Conservation (phyloP, 2,113 vertebrate genomes). For the Callocephalon fimbriatum region DNA sequence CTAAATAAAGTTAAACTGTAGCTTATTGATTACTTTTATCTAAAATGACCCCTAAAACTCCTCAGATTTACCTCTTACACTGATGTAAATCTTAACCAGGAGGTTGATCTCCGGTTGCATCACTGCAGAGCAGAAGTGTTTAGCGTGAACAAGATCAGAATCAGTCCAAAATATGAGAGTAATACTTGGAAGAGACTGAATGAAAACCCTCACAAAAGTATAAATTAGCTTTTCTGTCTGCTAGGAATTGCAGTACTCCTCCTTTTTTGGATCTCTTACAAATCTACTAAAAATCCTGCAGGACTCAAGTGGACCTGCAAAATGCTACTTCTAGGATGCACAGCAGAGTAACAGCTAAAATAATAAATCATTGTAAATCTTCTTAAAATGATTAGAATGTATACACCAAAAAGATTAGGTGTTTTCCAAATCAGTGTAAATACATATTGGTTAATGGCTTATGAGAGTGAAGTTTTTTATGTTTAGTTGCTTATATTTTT, state of each 20-base stretch:
- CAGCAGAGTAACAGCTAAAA: not conserved
- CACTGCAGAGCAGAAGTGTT: not conserved
- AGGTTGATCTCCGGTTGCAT: not conserved
- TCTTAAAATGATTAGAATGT: not conserved
- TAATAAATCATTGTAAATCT: not conserved
- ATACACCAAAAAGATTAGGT: not conserved
- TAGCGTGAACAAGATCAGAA: not conserved
- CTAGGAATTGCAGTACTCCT: not conserved
- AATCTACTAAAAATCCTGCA: not conserved
- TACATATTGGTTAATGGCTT: slow-evolving; percentile 2
- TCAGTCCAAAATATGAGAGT: not conserved
- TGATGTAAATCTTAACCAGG: not conserved
- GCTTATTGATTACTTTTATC: not conserved
- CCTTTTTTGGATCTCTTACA: not conserved
- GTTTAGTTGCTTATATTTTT: slow-evolving; percentile 45
- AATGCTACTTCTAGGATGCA: not conserved
- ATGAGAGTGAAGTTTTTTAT: slow-evolving; percentile 21
- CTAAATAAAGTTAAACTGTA: not conserved
- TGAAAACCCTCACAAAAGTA: not conserved
- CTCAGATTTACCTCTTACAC: not conserved
- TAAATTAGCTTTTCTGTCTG: not conserved
- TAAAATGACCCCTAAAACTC: not conserved
- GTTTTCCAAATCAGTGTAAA: slow-evolving; percentile 11
- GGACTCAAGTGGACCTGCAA: not conserved
- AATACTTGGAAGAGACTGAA: not conserved